Percentiles rank a stretch among this genome's conserved stretches.
Conservation (phyloP, 2,888 invertebrate genomes). For the Quadroppia sp. region DNA sequence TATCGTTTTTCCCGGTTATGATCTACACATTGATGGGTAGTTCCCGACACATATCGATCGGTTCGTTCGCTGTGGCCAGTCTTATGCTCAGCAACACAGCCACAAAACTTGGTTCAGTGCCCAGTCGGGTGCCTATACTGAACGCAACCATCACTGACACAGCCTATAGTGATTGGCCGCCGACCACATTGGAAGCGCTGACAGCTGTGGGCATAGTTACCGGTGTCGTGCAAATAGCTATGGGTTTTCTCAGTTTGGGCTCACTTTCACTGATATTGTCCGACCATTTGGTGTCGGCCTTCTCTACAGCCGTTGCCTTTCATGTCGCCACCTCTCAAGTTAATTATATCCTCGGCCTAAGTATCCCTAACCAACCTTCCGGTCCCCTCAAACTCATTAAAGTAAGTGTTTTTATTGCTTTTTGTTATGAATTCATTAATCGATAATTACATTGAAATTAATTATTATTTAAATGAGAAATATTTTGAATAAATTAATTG, state of each 20-base stretch:
- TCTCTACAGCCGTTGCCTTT: constrained; percentile 43
- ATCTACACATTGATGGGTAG: constrained; percentile 82
- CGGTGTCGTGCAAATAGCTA: constrained; percentile 45
- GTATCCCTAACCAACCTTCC: constrained; percentile 50
- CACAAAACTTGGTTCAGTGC: constrained; percentile 27
- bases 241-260: constrained; percentile 50
- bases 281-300: constrained; percentile 49
- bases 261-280: constrained; percentile 50
- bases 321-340: constrained; percentile 42
- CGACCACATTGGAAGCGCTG: constrained; percentile 37
- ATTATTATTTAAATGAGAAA: constrained; percentile 1
- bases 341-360: constrained; percentile 35
- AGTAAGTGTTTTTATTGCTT: constrained; percentile 51
- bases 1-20: constrained; percentile 86
- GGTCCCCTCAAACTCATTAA: constrained; percentile 56
- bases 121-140: neutral
- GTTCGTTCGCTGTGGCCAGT: constrained; percentile 74
- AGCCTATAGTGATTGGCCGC: neutral
- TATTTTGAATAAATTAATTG: too few species aligned
- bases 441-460: neutral
- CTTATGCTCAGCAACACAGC: constrained; percentile 74
- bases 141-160: constrained; percentile 8
- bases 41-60: constrained; percentile 82
- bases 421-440: too few species aligned
- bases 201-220: constrained; percentile 39